Percentiles rank a stretch among this genome's conserved stretches.
These are phyloP conservation scores for Micropoecilia bifurca DNA, from an alignment of 2,797 vertebrate species.

Conservation along the genomic window DNA sequence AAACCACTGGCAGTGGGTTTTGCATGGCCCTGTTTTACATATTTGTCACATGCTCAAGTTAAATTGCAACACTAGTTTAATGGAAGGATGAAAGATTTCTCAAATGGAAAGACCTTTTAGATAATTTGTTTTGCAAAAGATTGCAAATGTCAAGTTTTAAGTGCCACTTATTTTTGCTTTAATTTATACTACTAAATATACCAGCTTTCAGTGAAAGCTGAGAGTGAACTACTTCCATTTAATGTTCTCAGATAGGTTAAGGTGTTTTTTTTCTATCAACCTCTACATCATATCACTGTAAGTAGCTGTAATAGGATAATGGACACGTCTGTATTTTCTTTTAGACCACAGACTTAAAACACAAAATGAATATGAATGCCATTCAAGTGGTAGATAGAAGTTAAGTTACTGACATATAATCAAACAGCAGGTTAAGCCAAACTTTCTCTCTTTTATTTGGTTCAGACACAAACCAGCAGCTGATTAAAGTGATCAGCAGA, in stretches of 20 bases:
- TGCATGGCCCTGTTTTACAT: constrained; percentile 4
- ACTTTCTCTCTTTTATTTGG: not conserved
- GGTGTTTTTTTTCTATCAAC: constrained; percentile 73
- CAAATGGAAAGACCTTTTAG: not conserved
- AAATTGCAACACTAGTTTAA: not conserved
- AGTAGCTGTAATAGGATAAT: constrained; percentile 79
- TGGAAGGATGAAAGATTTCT: not conserved
- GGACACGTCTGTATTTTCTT: constrained; percentile 78
- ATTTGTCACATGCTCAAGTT: constrained; percentile 4
- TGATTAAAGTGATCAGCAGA: not conserved
- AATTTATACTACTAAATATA: constrained; percentile 57
- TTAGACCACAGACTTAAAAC: constrained; percentile 70
- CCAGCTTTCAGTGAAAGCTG: constrained; percentile 54
- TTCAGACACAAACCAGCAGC: not conserved
- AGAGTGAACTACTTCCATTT: constrained; percentile 66
- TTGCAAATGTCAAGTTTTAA: constrained; percentile 61
- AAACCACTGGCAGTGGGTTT: constrained; percentile 1
- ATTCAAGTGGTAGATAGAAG: not conserved
- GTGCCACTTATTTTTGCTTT: constrained; percentile 70
- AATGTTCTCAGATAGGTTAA: constrained; percentile 76
- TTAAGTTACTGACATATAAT: not conserved
- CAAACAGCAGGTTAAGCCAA: not conserved
- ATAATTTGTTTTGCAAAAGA: constrained; percentile 21
- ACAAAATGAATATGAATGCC: constrained; percentile 19
- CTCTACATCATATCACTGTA: constrained; percentile 63